These are phyloP conservation scores for Hydrophis major DNA, from an alignment of 2,797 vertebrate genomes.

Conservation along the genomic window DNA sequence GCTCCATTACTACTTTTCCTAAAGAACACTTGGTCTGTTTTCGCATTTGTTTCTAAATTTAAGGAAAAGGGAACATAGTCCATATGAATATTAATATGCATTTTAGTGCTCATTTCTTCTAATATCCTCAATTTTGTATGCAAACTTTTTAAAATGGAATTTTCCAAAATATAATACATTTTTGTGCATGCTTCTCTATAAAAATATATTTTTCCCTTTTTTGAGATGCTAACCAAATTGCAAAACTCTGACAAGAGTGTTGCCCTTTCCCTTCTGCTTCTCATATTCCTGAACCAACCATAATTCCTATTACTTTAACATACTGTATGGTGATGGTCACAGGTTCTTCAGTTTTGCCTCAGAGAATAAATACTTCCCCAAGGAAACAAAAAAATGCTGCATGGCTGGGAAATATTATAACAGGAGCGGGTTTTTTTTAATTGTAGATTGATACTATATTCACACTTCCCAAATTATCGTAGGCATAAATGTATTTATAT, in stretches of 20 bases:
- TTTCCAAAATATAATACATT: neutral
- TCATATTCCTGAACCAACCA: neutral
- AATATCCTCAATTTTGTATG: neutral
- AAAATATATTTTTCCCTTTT: neutral
- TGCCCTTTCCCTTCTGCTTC: neutral
- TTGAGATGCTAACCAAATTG: neutral
- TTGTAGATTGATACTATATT: neutral
- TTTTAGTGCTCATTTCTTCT: neutral
- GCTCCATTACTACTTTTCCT: neutral
- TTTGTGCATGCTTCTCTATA: neutral
- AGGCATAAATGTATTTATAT: slow-evolving; percentile 34
- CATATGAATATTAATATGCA: neutral
- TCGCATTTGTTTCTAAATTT: neutral
- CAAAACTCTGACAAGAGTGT: neutral
- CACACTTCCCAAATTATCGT: slow-evolving; percentile 26
- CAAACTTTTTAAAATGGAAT: neutral
- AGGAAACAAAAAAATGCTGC: too few relatives aligned
- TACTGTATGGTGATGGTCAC: neutral
- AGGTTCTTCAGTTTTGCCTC: neutral
- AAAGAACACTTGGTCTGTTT: neutral
- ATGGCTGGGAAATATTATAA: neutral
- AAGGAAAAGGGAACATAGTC: neutral
- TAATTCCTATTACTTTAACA: neutral
- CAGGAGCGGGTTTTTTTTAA: neutral
- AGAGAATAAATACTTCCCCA: neutral